Evolutionary conservation across 2,113 vertebrate species (phyloP).

Genomic region (Cercocebus atys): DNA sequence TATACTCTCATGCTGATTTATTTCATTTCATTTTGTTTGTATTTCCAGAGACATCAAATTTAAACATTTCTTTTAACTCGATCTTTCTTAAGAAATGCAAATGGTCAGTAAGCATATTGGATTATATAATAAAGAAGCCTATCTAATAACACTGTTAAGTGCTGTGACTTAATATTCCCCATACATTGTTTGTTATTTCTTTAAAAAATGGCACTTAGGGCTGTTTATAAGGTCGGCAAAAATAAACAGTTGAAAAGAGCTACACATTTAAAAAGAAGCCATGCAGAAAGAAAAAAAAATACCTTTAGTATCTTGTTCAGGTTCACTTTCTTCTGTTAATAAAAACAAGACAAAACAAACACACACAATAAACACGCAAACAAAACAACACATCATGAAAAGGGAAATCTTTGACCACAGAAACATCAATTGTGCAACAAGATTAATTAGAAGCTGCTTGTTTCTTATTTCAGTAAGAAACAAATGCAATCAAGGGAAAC

Average conservation of each 20-base stretch:
- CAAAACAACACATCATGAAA: conserved; percentile 67
- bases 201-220: conserved; percentile 1
- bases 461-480: conserved; percentile 63
- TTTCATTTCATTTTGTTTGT: conserved; percentile 5
- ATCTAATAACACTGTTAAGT: neutral
- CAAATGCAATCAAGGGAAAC: conserved; percentile 33
- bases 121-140: neutral
- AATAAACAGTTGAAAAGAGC: neutral
- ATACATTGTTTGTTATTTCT: neutral
- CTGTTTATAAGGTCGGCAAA: conserved; percentile 13
- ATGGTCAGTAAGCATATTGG: neutral
- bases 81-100: conserved; percentile 13
- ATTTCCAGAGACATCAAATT: neutral
- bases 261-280: conserved; percentile 40
- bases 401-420: conserved; percentile 39
- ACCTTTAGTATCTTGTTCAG: conserved; percentile 79
- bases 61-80: neutral
- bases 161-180: neutral
- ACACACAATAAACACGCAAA: conserved; percentile 61
- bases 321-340: conserved; percentile 79
- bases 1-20: neutral
- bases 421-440: neutral
- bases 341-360: conserved; percentile 59
- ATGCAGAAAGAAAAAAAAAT: conserved; percentile 49
- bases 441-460: conserved; percentile 34